Evolutionary conservation across 2,113 vertebrate genomes (phyloP).

Genomic region (Psittacula cyanocephala): DNA sequence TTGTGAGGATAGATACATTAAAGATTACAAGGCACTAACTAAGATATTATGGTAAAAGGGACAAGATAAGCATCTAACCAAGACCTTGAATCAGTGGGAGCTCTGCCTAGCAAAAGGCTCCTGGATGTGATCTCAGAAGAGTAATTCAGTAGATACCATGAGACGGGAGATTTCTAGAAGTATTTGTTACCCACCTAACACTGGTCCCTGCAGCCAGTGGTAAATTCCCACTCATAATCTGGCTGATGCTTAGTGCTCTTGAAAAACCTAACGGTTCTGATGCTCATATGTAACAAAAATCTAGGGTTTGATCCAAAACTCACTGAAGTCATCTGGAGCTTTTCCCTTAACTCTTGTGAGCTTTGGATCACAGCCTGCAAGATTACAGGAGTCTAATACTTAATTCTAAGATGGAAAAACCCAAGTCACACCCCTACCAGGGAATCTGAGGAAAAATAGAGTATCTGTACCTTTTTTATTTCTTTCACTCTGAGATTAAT

Average conservation of each 20-base stretch:
- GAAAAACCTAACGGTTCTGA: constrained; percentile 36
- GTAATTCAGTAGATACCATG: neutral
- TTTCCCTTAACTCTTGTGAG: constrained; percentile 57
- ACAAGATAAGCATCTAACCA: constrained; percentile 56
- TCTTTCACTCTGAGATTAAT: neutral
- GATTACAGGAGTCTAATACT: constrained; percentile 21
- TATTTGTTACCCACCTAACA: neutral
- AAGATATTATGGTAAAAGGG: constrained; percentile 34
- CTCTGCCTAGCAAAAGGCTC: constrained; percentile 37
- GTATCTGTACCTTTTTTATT: neutral
- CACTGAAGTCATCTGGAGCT: constrained; percentile 61
- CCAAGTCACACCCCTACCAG: neutral
- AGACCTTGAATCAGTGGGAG: constrained; percentile 35
- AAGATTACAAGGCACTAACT: constrained; percentile 30
- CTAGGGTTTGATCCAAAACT: constrained; percentile 54
- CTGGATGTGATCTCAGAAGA: constrained; percentile 14
- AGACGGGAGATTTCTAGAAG: neutral
- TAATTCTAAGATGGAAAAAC: constrained; percentile 50
- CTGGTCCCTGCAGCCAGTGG: neutral
- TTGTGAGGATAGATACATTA: constrained; percentile 42
- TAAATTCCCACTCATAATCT: constrained; percentile 11
- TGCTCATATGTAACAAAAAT: constrained; percentile 54
- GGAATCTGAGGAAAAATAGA: neutral
- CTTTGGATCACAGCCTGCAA: constrained; percentile 53
- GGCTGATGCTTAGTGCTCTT: neutral